Percentiles rank a stretch among this genome's conserved stretches.
These are phyloP conservation scores for Dendrophyllia cribrosa DNA, from an alignment of 64 coral and sea anemone genomes.

Conservation along the genomic window DNA sequence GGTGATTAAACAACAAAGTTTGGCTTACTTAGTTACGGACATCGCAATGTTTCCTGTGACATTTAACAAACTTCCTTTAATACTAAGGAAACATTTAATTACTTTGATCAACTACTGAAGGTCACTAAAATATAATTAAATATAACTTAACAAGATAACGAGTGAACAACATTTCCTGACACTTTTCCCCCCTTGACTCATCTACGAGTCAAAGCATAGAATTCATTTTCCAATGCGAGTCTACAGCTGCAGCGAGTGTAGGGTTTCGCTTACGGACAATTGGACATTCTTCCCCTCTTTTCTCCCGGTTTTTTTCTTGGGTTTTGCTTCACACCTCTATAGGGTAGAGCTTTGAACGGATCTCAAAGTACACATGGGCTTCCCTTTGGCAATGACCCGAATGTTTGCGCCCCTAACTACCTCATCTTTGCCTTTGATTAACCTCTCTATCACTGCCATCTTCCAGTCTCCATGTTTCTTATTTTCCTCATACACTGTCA, in stretches of 20 bases:
- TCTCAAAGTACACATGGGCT: not conserved
- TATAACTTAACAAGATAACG: too few species aligned
- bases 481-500: not conserved
- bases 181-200: slow-evolving; percentile 63
- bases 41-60: too few species aligned
- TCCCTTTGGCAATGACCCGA: slow-evolving; percentile 10
- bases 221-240: slow-evolving; percentile 13
- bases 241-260: slow-evolving; percentile 7
- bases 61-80: too few species aligned
- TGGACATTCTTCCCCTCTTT: not conserved
- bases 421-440: slow-evolving; percentile 34
- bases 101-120: too few species aligned
- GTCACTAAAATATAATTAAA: too few species aligned
- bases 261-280: not conserved
- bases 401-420: slow-evolving; percentile 35
- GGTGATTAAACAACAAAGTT: too few species aligned
- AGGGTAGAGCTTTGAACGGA: slow-evolving; percentile 46
- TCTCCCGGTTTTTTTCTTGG: not conserved
- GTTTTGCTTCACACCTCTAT: not conserved
- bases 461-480: slow-evolving; percentile 27
- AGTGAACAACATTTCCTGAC: not conserved
- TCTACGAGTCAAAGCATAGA: slow-evolving; percentile 48
- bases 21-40: too few species aligned
- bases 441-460: slow-evolving; percentile 45
- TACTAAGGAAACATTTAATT: too few species aligned